These are phyloP conservation scores for Mesocricetus auratus DNA, from an alignment of 2,113 vertebrate genomes.

Conservation along the genomic window DNA sequence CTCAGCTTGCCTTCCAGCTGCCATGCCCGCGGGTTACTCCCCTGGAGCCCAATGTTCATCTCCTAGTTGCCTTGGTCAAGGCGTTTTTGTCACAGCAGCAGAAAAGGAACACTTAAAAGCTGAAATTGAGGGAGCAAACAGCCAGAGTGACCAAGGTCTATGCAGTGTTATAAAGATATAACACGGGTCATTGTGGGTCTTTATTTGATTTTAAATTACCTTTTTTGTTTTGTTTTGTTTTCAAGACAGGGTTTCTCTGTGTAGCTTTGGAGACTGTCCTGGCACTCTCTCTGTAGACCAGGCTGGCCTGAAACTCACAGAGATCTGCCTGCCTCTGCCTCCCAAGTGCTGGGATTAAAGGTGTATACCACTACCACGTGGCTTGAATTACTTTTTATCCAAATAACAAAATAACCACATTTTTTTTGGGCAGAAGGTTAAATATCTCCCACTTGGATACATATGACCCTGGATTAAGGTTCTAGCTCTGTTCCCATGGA, in stretches of 20 bases:
- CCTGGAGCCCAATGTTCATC: not conserved
- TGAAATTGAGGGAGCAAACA: not conserved
- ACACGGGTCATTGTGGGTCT: not conserved
- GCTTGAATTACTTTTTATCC: not conserved
- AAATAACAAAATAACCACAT: not conserved
- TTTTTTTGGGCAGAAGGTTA: not conserved
- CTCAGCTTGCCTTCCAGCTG: not conserved
- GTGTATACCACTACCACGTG: no score
- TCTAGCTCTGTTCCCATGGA: not conserved
- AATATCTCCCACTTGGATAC: not conserved
- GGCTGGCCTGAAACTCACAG: no score
- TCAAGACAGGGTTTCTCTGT: no score
- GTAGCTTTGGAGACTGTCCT: no score
- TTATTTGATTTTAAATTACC: not conserved
- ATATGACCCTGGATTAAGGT: not conserved
- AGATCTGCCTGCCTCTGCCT: no score
- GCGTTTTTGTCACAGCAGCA: not conserved
- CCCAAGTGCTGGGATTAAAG: no score
- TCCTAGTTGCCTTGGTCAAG: not conserved
- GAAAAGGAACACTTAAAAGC: not conserved
- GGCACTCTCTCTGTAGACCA: no score
- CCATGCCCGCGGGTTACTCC: not conserved
- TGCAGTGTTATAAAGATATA: not conserved
- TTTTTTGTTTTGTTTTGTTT: not conserved
- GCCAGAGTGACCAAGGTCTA: not conserved